Evolutionary conservation across 30 jellyfish, hydroid and myxozoan genomes (phyloP), one percentile per base, ranked within the genome.

Genomic region (Calvadosia cruxmelitensis): DNA sequence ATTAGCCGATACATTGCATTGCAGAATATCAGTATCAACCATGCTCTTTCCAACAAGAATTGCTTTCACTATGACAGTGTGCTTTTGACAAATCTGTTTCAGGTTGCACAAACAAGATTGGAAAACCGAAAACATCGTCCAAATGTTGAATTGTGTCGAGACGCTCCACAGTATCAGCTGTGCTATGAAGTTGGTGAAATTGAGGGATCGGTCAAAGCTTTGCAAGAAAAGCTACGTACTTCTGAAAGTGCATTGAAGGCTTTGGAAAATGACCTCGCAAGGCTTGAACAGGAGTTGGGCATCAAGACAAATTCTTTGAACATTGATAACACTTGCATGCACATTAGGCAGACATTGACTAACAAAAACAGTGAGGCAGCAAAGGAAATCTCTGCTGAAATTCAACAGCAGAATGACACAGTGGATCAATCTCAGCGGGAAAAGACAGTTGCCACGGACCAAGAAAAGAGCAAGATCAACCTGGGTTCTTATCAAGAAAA

Each of bases 61-160:
- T n/a, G n/a, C n/a, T n/a, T n/a, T n/a, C n/a, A n/a, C n/a, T 29
- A 3, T 20, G 30, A n/a, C n/a, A n/a, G n/a, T n/a, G n/a, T n/a
- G n/a, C n/a, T n/a, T n/a, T n/a, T n/a, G n/a, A n/a, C n/a, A 20
- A 36, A 26, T 70, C 7, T 1, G 29, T 29, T 53, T 13, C 33
- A 89, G 98, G 98, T 89, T 51, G 95, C 98, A 27, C 93, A 89
- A 48, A 89, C 95, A 36, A 78, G 98, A 29, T 75, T 89, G 24
- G 98, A 89, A 42, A 77, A 78, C 33, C 82, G 98, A 62, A 81
- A 92, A 2, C 64, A 50, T 49, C 76, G 98, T 16, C 88, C 90
- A 63, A 89, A 82, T 48, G 94, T 82, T 0, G 98, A 89, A 62
- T 77, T 89, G 5, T 89, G 98, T 69, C 77, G 95, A 26, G 98